Evolutionary conservation across 30 jellyfish, hydroid and myxozoan genomes (phyloP).

Genomic region (Nemopilema nomurai): DNA sequence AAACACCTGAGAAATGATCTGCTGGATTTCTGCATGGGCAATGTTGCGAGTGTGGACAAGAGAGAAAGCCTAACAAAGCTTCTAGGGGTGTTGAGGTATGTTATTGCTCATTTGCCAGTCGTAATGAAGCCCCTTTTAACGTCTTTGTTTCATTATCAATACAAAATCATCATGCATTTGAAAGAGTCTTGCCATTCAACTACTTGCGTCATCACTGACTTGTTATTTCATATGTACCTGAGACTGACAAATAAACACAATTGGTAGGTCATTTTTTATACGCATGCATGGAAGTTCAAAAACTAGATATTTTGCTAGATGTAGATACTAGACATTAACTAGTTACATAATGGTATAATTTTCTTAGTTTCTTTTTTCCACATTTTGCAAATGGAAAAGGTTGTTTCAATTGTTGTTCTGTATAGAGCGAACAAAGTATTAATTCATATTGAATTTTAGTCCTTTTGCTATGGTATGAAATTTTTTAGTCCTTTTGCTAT

Average conservation of each 20-base stretch:
- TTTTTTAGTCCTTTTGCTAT: no score
- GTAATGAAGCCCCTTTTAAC: background rate
- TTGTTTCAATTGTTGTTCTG: no score
- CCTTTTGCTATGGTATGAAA: background rate
- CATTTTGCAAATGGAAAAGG: no score
- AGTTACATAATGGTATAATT: no score
- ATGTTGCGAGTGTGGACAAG: constrained; percentile 90
- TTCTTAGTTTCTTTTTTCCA: no score
- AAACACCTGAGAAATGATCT: constrained; percentile 82
- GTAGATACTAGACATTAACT: no score
- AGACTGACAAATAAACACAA: background rate
- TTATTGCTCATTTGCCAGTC: background rate
- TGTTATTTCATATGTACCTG: background rate
- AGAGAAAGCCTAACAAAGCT: constrained; percentile 81
- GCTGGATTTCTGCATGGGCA: constrained; percentile 80
- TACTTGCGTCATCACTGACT: background rate
- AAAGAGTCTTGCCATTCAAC: background rate
- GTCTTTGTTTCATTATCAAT: background rate
- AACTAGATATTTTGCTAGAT: no score
- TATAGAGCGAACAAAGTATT: no score
- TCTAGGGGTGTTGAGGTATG: constrained; percentile 76
- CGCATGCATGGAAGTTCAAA: no score
- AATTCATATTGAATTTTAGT: background rate
- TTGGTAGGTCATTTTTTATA: no score
- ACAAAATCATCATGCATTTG: background rate